Conservation (phyloP, 2,113 vertebrate genomes). For the Psephotus haematonotus region DNA sequence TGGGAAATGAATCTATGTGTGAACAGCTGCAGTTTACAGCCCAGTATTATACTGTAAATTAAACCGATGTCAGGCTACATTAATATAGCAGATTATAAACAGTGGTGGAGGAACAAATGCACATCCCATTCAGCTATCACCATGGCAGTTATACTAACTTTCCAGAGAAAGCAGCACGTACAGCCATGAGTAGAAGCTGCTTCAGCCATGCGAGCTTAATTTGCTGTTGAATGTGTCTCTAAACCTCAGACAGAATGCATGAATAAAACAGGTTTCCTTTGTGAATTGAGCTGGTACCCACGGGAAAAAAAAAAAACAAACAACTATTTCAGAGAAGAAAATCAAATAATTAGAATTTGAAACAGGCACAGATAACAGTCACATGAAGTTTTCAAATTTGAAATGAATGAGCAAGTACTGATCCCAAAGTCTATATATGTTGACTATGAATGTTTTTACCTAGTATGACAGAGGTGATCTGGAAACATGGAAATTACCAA, state of each 20-base stretch:
- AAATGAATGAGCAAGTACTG: neutral
- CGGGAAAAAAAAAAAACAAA: neutral
- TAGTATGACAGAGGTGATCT: neutral
- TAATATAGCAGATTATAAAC: conserved; percentile 17
- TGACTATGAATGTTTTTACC: neutral
- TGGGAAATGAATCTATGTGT: neutral
- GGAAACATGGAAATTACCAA: neutral
- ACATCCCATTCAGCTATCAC: neutral
- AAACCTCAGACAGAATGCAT: neutral
- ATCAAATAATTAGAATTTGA: neutral
- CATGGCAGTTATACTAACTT: neutral
- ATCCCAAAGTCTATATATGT: neutral
- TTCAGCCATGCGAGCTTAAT: neutral
- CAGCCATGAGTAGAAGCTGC: neutral
- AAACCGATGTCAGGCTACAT: conserved; percentile 18
- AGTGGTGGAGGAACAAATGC: neutral
- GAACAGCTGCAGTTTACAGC: conserved; percentile 57
- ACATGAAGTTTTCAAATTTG: neutral
- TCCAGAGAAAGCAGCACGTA: neutral
- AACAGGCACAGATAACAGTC: neutral
- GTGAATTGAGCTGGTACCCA: neutral
- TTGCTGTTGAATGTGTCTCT: neutral
- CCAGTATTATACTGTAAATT: neutral
- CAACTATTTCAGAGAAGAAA: neutral
- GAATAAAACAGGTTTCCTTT: neutral